Conservation (phyloP, 2,888 invertebrate species). For the Drosophila paucipuncta region DNA sequence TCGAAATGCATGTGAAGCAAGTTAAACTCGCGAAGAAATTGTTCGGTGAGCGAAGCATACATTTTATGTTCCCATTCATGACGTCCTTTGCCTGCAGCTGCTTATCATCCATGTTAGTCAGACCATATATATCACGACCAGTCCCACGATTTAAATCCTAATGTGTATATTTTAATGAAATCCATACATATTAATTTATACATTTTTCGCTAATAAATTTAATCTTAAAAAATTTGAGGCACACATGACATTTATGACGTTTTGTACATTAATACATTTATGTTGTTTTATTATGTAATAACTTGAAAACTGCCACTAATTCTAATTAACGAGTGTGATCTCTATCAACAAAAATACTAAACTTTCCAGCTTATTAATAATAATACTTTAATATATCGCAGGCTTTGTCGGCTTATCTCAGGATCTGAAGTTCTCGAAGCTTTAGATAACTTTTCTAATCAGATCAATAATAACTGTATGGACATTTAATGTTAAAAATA, state of each 20-base stretch:
- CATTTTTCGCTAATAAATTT: neutral
- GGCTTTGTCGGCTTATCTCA: neutral
- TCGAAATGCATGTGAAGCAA: neutral
- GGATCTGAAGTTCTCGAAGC: neutral
- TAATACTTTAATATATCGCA: neutral
- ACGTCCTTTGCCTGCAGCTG: neutral
- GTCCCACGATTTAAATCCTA: neutral
- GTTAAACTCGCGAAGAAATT: neutral
- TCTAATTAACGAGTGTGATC: neutral
- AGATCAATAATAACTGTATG: neutral
- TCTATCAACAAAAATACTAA: neutral
- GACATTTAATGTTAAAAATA: neutral
- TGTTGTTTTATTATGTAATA: too few relatives aligned
- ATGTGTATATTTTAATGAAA: neutral
- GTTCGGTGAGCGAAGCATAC: neutral
- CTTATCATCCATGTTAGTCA: neutral
- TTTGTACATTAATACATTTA: too few relatives aligned
- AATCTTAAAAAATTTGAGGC: neutral
- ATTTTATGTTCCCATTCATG: neutral
- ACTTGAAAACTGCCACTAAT: too few relatives aligned
- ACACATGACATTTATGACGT: neutral
- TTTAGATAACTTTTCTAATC: rapidly evolving
- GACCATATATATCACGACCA: neutral
- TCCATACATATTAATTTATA: neutral
- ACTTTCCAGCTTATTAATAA: neutral